Conservation (phyloP, 2,113 vertebrate genomes). For the Clarias macrocephalus region DNA sequence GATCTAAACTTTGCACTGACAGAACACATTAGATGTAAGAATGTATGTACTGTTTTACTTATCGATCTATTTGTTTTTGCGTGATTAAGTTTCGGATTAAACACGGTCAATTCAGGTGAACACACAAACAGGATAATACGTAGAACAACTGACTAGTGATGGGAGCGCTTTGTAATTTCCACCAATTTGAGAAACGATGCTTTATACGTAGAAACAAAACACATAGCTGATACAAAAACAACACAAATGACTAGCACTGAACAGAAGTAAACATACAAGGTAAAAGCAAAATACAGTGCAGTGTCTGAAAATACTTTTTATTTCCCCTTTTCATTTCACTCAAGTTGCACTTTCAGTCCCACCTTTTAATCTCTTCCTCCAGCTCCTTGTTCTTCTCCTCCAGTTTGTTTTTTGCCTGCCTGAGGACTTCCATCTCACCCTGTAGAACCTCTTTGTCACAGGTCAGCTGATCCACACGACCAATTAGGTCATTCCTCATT, state of each 20-base stretch:
- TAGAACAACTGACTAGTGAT: not conserved
- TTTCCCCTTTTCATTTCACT: not conserved
- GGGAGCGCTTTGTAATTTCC: not conserved
- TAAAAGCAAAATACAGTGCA: not conserved
- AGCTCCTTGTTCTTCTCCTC: conserved; percentile 92
- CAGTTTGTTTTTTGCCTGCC: conserved; percentile 85
- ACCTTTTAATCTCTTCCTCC: conserved; percentile 94
- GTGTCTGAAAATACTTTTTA: not conserved
- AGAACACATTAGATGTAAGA: not conserved
- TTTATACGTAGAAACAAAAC: not conserved
- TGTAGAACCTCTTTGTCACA: conserved; percentile 90
- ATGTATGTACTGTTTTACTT: not conserved
- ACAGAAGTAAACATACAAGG: not conserved
- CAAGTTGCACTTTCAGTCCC: conserved; percentile 46
- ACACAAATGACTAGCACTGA: not conserved
- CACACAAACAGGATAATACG: not conserved
- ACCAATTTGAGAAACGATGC: not conserved
- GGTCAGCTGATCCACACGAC: conserved; percentile 87
- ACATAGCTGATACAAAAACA: not conserved
- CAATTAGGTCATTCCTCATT: conserved; percentile 95
- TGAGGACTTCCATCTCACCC: conserved; percentile 85
- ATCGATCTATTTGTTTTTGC: not conserved
- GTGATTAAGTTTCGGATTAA: not conserved
- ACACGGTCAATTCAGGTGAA: not conserved
- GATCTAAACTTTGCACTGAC: not conserved